Conservation (phyloP, 1,140 invertebrate genomes). For the Metopolophium dirhodum region DNA sequence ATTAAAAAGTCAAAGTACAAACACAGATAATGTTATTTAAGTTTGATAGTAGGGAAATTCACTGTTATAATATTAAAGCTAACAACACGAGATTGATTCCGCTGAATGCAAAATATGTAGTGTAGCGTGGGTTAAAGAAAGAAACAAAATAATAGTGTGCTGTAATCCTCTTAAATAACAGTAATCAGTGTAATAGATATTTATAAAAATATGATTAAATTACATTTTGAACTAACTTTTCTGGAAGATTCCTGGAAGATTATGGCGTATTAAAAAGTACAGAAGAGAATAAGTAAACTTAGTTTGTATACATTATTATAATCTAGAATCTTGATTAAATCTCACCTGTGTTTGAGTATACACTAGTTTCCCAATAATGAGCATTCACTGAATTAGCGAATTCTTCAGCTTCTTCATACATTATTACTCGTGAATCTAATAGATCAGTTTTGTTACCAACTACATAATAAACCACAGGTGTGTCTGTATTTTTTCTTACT, state of each 20-base stretch:
- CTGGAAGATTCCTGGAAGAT: background rate
- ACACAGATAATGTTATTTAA: too few relatives aligned
- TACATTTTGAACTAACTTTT: too few relatives aligned
- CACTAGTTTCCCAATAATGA: slow-evolving; percentile 51
- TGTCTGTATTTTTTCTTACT: slow-evolving; percentile 51
- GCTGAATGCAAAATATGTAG: too few relatives aligned
- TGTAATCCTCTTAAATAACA: too few relatives aligned
- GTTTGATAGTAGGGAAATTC: too few relatives aligned
- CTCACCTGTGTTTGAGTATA: slow-evolving; percentile 31
- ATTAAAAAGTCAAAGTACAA: too few relatives aligned
- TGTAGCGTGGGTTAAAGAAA: too few relatives aligned
- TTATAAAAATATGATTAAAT: too few relatives aligned
- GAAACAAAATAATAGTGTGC: too few relatives aligned
- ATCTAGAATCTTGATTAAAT: background rate
- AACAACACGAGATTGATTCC: too few relatives aligned
- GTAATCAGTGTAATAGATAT: too few relatives aligned
- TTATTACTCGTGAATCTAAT: background rate
- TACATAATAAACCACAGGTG: slow-evolving; percentile 51
- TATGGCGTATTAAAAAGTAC: background rate
- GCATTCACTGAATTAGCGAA: slow-evolving; percentile 43
- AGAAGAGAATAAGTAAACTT: background rate
- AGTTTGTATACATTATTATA: background rate
- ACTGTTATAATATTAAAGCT: too few relatives aligned
- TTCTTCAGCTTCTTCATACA: slow-evolving; percentile 48
- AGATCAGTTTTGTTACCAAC: slow-evolving; percentile 52